Base-by-base conservation (phyloP, 2,888 invertebrate genomes). In the Cantharis nigra region DNA sequence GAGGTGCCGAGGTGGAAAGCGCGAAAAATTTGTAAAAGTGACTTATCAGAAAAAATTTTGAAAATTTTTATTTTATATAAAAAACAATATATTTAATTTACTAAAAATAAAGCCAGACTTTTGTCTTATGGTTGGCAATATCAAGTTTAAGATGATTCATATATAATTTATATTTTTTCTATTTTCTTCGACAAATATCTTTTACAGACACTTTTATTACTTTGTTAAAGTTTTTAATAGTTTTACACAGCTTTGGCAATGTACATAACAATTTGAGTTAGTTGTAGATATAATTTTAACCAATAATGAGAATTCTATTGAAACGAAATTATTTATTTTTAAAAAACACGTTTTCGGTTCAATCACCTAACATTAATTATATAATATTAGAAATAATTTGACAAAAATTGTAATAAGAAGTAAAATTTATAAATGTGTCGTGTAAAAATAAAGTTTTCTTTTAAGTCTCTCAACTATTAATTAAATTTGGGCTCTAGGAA, bases 191-290 rank as follows among this genome's bases (percentile, higher is more conserved):
- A 23, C 18, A 67, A 67, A 67, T 67, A 67, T 67, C 65, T 67
- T 26, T 64, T 67, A 67, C 65, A 67, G 65, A 67, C 65, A 67
- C 26, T 67, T 67, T 67, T 67, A 67, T 67, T 67, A 18, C 65
- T 67, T 67, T 67, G 20, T 67, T 67, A 67, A 67, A 67, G 26
- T 26, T 67, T 67, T 67, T 67, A 67, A 67, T 67, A 67, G 65
- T 67, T 67, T 67, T 67, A 67, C 65, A 67, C n/a, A 67, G 65
- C 26, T 67, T 67, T 67, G 65, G 65, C 65, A 67, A 67, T 49
- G 65, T 67, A 67, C 20, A 67, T 67, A 67, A 67, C 65, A 67
- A 67, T 67, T 67, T 67, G 20, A 67, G 65, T 14, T 67, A 67
- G 20, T 67, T 49, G 49, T 49, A 49, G 49, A 49, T 49, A 49